Conservation (phyloP, 2,113 vertebrate genomes). For the Suncus etruscus region DNA sequence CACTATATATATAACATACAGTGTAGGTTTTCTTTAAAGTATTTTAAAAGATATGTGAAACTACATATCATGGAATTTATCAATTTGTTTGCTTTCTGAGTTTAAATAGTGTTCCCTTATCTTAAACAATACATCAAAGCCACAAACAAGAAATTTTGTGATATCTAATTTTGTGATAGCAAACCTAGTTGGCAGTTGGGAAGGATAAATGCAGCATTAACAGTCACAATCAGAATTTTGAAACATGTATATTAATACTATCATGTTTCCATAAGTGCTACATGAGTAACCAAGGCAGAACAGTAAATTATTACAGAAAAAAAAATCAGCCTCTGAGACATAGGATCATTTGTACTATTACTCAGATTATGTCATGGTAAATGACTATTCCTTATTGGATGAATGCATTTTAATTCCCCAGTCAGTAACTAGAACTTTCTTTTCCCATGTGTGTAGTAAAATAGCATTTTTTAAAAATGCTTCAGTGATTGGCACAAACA, state of each 20-base stretch:
- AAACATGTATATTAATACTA: slow-evolving; percentile 36
- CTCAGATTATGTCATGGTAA: not conserved
- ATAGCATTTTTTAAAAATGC: slow-evolving; percentile 40
- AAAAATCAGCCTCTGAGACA: not conserved
- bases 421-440: slow-evolving; percentile 14
- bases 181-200: not conserved
- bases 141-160: not conserved
- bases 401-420: slow-evolving; percentile 44
- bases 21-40: not conserved
- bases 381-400: slow-evolving; percentile 24
- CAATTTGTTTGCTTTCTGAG: not conserved
- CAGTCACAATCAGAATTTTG: not conserved
- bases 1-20: not conserved
- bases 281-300: slow-evolving; percentile 26
- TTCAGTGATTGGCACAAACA: slow-evolving; percentile 27
- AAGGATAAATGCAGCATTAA: not conserved
- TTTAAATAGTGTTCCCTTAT: not conserved
- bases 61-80: not conserved
- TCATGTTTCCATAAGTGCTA: not conserved
- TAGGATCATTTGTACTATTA: slow-evolving; percentile 1
- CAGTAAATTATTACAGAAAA: not conserved
- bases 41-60: not conserved
- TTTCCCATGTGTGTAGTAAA: not conserved
- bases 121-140: not conserved
- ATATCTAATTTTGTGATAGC: not conserved